Conservation (phyloP, 2,113 vertebrate species). For the Centropus unirufus region DNA sequence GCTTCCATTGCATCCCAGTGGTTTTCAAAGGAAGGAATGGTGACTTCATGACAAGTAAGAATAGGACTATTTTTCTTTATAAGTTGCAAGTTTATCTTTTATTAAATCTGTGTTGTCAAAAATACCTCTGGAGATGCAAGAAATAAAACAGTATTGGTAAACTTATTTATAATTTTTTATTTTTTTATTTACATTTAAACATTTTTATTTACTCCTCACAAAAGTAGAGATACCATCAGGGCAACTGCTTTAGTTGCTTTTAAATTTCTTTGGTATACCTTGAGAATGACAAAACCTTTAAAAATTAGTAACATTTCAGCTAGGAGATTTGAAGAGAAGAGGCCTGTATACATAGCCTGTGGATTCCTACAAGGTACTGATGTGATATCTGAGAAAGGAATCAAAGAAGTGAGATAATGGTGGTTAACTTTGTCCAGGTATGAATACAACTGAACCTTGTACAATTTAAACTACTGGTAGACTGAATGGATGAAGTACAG, state of each 20-base stretch:
- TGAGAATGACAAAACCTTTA: not conserved
- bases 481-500: not conserved
- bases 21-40: not conserved
- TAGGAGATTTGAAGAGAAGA: not conserved
- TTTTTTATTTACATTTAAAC: not conserved
- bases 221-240: not conserved
- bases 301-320: not conserved
- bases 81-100: not conserved
- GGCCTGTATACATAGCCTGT: not conserved
- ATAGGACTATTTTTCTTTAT: not conserved
- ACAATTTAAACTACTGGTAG: not conserved
- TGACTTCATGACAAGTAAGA: not conserved
- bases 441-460: not conserved
- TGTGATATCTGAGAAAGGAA: not conserved
- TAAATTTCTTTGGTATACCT: not conserved
- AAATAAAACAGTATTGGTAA: not conserved
- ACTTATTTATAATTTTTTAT: not conserved
- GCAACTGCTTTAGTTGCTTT: not conserved
- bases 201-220: not conserved
- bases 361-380: not conserved
- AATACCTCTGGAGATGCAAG: not conserved
- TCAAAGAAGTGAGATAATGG: not conserved
- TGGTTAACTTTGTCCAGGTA: not conserved
- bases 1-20: not conserved
- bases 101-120: not conserved